Evolutionary conservation across 2,113 vertebrate species (phyloP), one percentile per base, ranked within the genome.

Genomic region (Calcarius ornatus): DNA sequence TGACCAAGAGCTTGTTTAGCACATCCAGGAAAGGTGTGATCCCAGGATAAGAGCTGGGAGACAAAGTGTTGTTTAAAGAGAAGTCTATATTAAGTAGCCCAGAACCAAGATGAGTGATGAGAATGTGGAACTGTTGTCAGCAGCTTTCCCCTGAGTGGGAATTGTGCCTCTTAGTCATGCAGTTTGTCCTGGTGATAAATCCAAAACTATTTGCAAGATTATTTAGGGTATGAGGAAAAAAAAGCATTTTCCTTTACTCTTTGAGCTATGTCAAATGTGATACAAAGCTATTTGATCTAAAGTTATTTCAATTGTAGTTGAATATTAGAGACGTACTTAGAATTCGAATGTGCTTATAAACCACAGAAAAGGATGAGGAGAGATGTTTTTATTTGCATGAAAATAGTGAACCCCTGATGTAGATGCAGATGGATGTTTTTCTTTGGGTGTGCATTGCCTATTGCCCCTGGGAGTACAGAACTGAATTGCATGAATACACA

Each of bases 131-230:
- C n/a, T 84, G 61, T 23, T 94, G 83, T 91, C 86, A 79, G 65
- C 75, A 92, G 81, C 78, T 79, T 63, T 92, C 35, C 81, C 61
- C 42, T 6, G 61, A 48, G 65, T 53, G 56, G 66, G 82, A 79
- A 45, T 90, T 68, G 57, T 2, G 40, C 51, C 72, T 78, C 60
- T 86, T 95, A 91, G 65, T 96, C 89, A 76, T 61, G 84, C 73
- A 68, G 78, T 85, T 96, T 94, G 89, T 86, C 73, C 89, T 89
- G 87, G 72, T 87, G 78, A 81, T 57, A 81, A 89, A 94, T 81
- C 48, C 73, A 85, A 11, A 96, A 91, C 53, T 64, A 71, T 94
- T 91, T 92, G 57, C 40, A 45, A 69, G 40, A 56, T 95, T 91
- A 91, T 87, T 94, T 91, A 72, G 40, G 45, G 23, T 33, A 28